Evolutionary conservation across 2,113 vertebrate genomes (phyloP).

Genomic region (Cottus gobio): DNA sequence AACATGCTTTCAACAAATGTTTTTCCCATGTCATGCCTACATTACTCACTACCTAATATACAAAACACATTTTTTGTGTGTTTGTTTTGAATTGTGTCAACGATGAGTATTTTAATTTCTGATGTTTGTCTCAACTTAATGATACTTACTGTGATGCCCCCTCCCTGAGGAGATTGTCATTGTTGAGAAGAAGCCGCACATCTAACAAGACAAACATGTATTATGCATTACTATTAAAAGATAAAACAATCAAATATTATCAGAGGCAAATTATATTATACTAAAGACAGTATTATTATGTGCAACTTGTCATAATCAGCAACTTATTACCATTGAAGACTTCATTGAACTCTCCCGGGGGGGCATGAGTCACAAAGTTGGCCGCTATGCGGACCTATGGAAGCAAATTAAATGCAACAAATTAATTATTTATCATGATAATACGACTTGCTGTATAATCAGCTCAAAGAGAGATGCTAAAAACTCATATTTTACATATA

Average conservation of each 20-base stretch:
- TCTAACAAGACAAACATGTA: slow-evolving; percentile 79
- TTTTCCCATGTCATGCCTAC: background rate
- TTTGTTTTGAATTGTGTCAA: background rate
- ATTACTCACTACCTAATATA: background rate
- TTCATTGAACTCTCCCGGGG: slow-evolving; percentile 98
- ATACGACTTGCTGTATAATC: background rate
- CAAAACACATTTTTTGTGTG: background rate
- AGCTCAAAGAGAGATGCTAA: background rate
- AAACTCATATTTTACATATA: background rate
- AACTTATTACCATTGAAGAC: slow-evolving; percentile 95
- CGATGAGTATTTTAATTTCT: background rate
- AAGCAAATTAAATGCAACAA: slow-evolving; percentile 3
- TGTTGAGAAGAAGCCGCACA: slow-evolving; percentile 97
- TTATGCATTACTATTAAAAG: background rate
- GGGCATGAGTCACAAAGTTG: slow-evolving; percentile 97
- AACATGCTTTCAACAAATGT: background rate
- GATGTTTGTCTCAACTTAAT: background rate
- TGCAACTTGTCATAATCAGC: background rate
- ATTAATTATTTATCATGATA: background rate
- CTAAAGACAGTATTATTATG: background rate
- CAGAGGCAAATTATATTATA: background rate
- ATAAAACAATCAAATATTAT: background rate
- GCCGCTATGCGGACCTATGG: slow-evolving; percentile 95
- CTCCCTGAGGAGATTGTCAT: slow-evolving; percentile 99
- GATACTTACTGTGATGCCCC: slow-evolving; percentile 96